Evolutionary conservation across 1,140 invertebrate species (phyloP).

Genomic region (Dinoponera quadriceps): DNA sequence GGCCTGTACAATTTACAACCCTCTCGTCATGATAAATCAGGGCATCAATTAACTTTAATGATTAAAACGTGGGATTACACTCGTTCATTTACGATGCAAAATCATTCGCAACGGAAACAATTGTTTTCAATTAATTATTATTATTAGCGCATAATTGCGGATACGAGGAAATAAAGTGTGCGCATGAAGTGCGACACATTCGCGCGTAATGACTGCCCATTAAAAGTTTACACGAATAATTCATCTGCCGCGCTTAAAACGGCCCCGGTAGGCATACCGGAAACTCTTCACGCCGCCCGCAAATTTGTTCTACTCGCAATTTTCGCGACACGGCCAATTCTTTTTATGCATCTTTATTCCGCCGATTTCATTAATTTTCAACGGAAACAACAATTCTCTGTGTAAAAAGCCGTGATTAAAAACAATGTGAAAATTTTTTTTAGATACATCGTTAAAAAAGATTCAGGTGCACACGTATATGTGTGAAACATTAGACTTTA

Average conservation of each 20-base stretch:
- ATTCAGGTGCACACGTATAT: too few relatives aligned
- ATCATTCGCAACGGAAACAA: slow-evolving; percentile 15
- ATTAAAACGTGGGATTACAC: background rate
- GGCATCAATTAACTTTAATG: slow-evolving; percentile 34
- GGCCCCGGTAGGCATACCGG: background rate
- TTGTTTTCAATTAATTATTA: slow-evolving; percentile 54
- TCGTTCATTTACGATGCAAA: slow-evolving; percentile 17
- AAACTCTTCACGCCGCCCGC: slow-evolving; percentile 12
- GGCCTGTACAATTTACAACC: background rate
- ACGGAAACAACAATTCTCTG: background rate
- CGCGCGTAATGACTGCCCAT: slow-evolving; percentile 47
- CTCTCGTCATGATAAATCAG: slow-evolving; percentile 17
- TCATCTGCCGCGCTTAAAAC: slow-evolving; percentile 24
- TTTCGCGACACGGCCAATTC: background rate
- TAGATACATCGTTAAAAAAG: too few relatives aligned
- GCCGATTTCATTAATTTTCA: background rate
- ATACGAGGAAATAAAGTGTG: slow-evolving; percentile 40
- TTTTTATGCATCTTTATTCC: background rate
- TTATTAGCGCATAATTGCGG: slow-evolving; percentile 47
- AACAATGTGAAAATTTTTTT: too few relatives aligned
- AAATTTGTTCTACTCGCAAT: slow-evolving; percentile 27
- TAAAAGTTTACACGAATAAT: slow-evolving; percentile 51
- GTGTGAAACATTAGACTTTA: too few relatives aligned
- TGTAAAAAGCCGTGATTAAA: background rate
- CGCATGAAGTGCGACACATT: slow-evolving; percentile 34